Conservation (phyloP, 2,797 vertebrate species). For the Merluccius polli region DNA sequence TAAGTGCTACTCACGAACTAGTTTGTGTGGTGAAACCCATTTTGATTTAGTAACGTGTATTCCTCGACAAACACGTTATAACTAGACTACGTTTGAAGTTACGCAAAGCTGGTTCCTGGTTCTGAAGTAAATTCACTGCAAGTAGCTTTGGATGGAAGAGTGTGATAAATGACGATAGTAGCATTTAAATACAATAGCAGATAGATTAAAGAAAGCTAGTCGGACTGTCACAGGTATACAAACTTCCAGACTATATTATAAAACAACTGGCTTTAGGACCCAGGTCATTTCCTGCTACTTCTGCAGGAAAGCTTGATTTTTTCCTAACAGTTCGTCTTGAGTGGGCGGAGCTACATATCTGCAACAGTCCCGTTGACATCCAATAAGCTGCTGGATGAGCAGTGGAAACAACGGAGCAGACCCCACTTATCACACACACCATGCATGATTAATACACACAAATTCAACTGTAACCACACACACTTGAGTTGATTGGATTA, state of each 20-base stretch:
- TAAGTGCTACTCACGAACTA: no score
- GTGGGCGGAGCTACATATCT: background rate
- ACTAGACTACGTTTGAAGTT: no score
- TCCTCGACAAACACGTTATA: no score
- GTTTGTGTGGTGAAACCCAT: no score
- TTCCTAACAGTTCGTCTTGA: background rate
- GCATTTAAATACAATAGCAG: background rate
- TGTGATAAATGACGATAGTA: background rate
- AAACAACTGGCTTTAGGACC: conserved; percentile 2
- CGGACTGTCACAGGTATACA: conserved; percentile 1
- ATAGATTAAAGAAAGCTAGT: background rate
- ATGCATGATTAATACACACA: no score
- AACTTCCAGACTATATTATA: background rate
- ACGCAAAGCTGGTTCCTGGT: no score
- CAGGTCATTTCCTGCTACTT: conserved; percentile 1
- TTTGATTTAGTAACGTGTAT: no score
- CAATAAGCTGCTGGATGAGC: background rate
- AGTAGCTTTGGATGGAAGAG: background rate
- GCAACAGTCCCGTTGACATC: background rate
- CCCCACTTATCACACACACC: background rate
- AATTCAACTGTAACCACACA: no score
- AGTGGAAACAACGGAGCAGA: background rate
- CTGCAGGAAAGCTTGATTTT: conserved; percentile 1
- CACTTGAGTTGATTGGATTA: background rate
- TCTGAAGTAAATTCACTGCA: no score